These are phyloP conservation scores for Piscicola geometra DNA, from an alignment of 2,888 invertebrate species.

Conservation along the genomic window DNA sequence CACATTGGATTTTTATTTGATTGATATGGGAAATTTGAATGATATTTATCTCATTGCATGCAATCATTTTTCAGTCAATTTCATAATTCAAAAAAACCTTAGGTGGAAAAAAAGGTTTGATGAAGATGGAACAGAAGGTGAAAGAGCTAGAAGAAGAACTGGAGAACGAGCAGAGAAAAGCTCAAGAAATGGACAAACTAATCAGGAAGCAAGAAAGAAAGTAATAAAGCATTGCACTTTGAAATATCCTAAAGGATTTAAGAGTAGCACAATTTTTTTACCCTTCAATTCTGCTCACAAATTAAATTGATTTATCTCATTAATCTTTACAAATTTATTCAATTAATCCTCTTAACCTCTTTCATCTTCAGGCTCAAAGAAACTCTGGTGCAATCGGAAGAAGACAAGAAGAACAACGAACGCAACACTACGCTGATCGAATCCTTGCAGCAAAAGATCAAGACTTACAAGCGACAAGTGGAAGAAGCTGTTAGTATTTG, in stretches of 20 bases:
- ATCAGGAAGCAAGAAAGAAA: constrained; percentile 84
- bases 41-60: too few relatives aligned
- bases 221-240: too few relatives aligned
- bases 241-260: too few relatives aligned
- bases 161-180: constrained; percentile 95
- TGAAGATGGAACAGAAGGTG: constrained; percentile 83
- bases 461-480: constrained; percentile 87
- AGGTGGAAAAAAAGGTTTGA: constrained; percentile 81
- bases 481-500: constrained; percentile 80
- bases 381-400: constrained; percentile 29
- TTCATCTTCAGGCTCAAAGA: constrained; percentile 17
- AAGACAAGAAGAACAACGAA: constrained; percentile 34
- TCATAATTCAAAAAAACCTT: not conserved
- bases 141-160: constrained; percentile 68
- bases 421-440: constrained; percentile 15
- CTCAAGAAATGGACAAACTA: constrained; percentile 97
- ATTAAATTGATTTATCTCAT: not conserved
- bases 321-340: too few relatives aligned
- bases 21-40: too few relatives aligned
- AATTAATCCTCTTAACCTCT: not conserved
- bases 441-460: constrained; percentile 31
- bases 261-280: not conserved
- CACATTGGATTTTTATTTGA: too few relatives aligned
- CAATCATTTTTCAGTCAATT: too few relatives aligned
- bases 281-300: not conserved